These are phyloP conservation scores for Micromussa lordhowensis DNA, from an alignment of 92 coral and sea anemone species.

Conservation along the genomic window DNA sequence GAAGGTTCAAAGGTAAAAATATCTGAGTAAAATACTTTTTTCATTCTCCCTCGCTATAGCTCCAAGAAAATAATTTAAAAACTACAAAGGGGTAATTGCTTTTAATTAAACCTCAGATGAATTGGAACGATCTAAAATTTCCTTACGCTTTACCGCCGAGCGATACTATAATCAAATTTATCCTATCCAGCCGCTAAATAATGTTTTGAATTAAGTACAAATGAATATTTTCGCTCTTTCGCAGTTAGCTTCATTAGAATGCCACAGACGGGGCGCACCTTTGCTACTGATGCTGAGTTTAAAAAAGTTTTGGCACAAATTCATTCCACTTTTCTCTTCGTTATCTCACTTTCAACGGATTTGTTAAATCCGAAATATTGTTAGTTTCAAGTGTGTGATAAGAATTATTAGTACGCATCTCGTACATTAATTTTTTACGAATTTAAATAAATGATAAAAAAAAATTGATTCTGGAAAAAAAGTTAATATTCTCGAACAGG, in stretches of 20 bases:
- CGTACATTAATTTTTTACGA: not conserved
- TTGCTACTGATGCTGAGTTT: not conserved
- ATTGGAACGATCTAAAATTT: not conserved
- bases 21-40: not conserved
- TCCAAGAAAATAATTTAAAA: not conserved
- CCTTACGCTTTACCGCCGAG: not conserved
- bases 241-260: not conserved
- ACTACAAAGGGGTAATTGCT: not conserved
- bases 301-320: not conserved
- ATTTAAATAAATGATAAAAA: not conserved
- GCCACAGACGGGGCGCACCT: not conserved
- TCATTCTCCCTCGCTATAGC: not conserved
- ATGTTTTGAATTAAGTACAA: not conserved
- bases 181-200: not conserved
- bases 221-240: not conserved
- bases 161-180: not conserved
- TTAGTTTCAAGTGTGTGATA: not conserved
- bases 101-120: not conserved
- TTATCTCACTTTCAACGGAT: not conserved
- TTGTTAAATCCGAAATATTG: not conserved
- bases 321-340: not conserved
- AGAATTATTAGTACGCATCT: not conserved
- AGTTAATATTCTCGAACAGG: not conserved
- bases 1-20: not conserved
- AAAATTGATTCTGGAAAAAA: not conserved